Percentiles rank a stretch among this genome's conserved stretches.
Evolutionary conservation across 2,888 invertebrate genomes (phyloP).

Genomic region (Ennomos quercinarius): DNA sequence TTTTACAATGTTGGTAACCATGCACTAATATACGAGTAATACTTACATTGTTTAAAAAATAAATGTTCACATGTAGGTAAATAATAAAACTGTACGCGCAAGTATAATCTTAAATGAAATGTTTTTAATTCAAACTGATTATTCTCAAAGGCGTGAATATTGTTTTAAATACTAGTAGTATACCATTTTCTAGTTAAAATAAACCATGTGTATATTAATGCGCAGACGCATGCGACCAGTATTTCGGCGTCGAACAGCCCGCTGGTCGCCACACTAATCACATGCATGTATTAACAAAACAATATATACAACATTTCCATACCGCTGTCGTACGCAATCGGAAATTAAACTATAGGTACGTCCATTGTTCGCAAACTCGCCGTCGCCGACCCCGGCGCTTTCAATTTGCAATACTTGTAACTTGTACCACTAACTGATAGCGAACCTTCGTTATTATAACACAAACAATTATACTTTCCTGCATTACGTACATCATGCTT

Average conservation of each 20-base stretch:
- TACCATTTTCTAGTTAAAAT: no score
- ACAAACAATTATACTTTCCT: background rate
- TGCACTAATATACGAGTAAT: no score
- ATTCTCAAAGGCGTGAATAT: no score
- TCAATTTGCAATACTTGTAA: background rate
- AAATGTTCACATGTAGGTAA: no score
- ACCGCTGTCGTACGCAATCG: slow-evolving; percentile 1
- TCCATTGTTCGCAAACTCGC: background rate
- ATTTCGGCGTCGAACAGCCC: slow-evolving; percentile 2
- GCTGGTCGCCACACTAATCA: background rate
- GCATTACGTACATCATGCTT: no score
- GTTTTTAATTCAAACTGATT: no score
- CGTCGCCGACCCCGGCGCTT: background rate
- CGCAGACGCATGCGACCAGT: slow-evolving; percentile 3
- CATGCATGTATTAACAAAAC: slow-evolving; percentile 4
- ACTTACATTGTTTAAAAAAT: no score
- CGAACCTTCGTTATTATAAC: background rate
- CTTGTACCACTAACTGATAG: background rate
- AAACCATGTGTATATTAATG: background rate
- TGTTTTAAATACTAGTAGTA: no score
- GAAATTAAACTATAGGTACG: slow-evolving; percentile 1
- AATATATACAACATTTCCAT: background rate
- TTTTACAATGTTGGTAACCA: no score
- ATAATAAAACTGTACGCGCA: no score
- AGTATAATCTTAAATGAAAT: no score